Conservation (phyloP, 1,140 invertebrate species). For the Drosophila repletoides region DNA sequence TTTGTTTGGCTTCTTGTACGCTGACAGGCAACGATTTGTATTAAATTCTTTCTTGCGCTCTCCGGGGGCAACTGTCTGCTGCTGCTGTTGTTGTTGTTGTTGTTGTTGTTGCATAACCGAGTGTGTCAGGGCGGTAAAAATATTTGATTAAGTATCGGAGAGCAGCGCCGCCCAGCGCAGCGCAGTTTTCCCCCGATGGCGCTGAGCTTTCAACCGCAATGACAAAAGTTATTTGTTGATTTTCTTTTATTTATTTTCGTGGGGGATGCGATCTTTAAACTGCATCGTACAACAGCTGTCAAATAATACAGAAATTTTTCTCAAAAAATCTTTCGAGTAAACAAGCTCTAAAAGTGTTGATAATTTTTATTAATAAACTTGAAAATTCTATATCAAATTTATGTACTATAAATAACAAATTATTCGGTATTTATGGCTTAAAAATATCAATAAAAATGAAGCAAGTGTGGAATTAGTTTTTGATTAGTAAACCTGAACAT, state of each 20-base stretch:
- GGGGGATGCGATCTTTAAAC: slow-evolving; percentile 41
- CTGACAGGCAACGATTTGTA: slow-evolving; percentile 78
- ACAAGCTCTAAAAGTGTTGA: no score
- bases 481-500: no score
- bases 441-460: no score
- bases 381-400: no score
- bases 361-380: no score
- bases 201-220: slow-evolving; percentile 54
- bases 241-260: slow-evolving; percentile 21
- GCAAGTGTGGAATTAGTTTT: no score
- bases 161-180: background rate
- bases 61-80: slow-evolving; percentile 44
- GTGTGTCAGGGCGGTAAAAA: slow-evolving; percentile 31
- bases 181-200: slow-evolving; percentile 27
- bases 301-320: no score
- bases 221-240: slow-evolving; percentile 64
- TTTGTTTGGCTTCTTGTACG: slow-evolving; percentile 78
- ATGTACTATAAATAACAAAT: no score
- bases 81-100: slow-evolving; percentile 12
- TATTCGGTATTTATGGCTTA: no score
- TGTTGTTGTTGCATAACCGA: slow-evolving; percentile 64
- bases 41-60: slow-evolving; percentile 63
- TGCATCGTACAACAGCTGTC: no score
- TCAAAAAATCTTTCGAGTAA: no score
- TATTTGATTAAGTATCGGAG: slow-evolving; percentile 72